Evolutionary conservation across 37 sponge, comb jelly and placozoan species (phyloP), one percentile per base, ranked within the genome.

Genomic region (Cladorhizidae sp.): DNA sequence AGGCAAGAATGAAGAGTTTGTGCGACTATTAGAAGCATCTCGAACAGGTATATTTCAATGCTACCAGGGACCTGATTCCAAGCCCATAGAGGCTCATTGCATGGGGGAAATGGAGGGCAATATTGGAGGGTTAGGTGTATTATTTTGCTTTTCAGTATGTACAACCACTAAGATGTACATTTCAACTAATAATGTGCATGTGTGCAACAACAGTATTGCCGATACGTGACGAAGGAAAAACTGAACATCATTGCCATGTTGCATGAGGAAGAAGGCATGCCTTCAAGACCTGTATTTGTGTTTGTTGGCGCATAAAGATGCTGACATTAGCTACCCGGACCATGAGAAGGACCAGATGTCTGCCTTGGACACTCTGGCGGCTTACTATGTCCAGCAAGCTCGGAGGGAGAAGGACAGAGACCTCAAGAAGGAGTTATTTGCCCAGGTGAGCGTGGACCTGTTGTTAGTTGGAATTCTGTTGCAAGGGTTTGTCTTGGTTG

Each of bases 291-390:
- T n/a, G n/a, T n/a, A n/a, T n/a, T n/a, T n/a, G n/a, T n/a, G n/a
- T n/a, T n/a, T n/a, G n/a, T n/a, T n/a, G n/a, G n/a, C n/a, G n/a
- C n/a, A n/a, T n/a, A 28, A 78, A 93, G 95, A 89, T 80, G 91
- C 93, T 29, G 87, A 86, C 70, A 75, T 81, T 11, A 67, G 71
- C 41, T 98, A 95, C 75, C 68, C 62, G 20, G 98, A 92, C 35
- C 72, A 88, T 64, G 95, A 98, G 75, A 93, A 90, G 61, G 98
- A 98, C 74, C 93, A 95, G 86, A 98, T 98, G 98, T 37, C 65
- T 23, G 85, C 93, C 33, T 56, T 98, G 41, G 98, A 98, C 75
- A 93, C 80, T 18, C 80, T 98, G 52, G 98, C 98, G 28, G 89
- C 95, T 25, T 82, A 98, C 77, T 85, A 93, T 67, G 98, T 98